A percentile compares a stretch with the other conserved stretches of the same genome.
These are phyloP conservation scores for Diachasma alloeum DNA, from an alignment of 1,140 invertebrate genomes.

Conservation along the genomic window DNA sequence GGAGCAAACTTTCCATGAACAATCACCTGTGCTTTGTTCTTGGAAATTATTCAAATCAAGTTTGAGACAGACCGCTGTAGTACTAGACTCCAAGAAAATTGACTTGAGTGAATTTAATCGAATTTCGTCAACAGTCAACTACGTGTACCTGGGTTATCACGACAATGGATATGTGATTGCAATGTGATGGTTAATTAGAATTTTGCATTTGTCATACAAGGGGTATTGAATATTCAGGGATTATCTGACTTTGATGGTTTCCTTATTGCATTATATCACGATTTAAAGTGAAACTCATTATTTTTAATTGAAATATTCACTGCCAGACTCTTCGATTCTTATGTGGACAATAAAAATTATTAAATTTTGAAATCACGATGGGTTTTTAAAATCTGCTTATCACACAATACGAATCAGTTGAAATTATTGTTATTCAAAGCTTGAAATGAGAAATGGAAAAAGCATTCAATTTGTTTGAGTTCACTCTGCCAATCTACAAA, in stretches of 20 bases:
- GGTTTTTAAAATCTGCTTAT: too few relatives aligned
- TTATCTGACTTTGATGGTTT: neutral
- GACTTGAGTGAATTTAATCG: constrained; percentile 32
- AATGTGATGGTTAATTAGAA: constrained; percentile 26
- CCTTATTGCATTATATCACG: neutral
- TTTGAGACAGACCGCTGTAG: constrained; percentile 33
- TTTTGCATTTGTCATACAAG: neutral
- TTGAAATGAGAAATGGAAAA: too few relatives aligned
- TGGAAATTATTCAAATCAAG: constrained; percentile 40
- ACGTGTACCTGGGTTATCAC: constrained; percentile 23
- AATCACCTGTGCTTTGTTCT: constrained; percentile 40
- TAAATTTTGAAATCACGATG: too few relatives aligned
- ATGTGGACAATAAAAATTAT: too few relatives aligned
- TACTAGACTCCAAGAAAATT: constrained; percentile 26
- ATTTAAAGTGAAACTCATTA: too few relatives aligned
- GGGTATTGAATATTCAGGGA: neutral
- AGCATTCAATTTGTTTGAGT: too few relatives aligned
- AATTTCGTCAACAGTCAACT: constrained; percentile 30
- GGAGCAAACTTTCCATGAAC: constrained; percentile 36
- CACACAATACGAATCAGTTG: too few relatives aligned
- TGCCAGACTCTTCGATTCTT: too few relatives aligned
- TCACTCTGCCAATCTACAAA: too few relatives aligned
- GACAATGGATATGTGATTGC: constrained; percentile 33
- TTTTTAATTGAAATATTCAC: too few relatives aligned
- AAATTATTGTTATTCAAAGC: too few relatives aligned